Evolutionary conservation across 2,888 invertebrate species (phyloP).

Genomic region (Pseudococcus longispinus): DNA sequence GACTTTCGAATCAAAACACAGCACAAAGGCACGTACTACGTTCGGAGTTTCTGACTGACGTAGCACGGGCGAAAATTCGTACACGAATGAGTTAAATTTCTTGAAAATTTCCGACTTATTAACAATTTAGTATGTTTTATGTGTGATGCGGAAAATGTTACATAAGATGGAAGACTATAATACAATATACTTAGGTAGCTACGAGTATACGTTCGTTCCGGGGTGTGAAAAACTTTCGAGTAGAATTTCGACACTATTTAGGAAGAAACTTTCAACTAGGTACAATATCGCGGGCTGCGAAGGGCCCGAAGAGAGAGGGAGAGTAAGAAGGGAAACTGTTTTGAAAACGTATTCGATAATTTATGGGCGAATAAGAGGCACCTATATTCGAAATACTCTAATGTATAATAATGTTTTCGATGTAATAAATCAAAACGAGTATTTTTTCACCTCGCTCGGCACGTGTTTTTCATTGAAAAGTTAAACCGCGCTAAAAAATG

Average conservation of each 20-base stretch:
- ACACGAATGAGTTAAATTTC: slow-evolving; percentile 11
- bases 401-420: slow-evolving; percentile 4
- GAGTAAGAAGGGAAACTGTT: neutral
- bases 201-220: neutral
- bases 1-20: neutral
- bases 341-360: slow-evolving; percentile 9
- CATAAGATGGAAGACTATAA: neutral
- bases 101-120: slow-evolving; percentile 28
- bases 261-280: neutral
- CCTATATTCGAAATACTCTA: neutral
- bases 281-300: neutral
- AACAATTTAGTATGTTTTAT: slow-evolving; percentile 29
- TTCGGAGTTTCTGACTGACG: neutral
- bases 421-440: slow-evolving; percentile 12
- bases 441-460: neutral
- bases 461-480: slow-evolving; percentile 13
- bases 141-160: slow-evolving; percentile 24
- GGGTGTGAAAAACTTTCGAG: slow-evolving; percentile 4
- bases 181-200: neutral
- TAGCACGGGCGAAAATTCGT: neutral
- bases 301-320: no score
- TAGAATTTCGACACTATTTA: slow-evolving; percentile 10
- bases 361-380: neutral
- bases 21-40: neutral
- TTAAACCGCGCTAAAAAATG: neutral